phyloP scores from a whole-genome alignment of 2,888 invertebrate species.

The Tetanocera ferruginea region DNA sequence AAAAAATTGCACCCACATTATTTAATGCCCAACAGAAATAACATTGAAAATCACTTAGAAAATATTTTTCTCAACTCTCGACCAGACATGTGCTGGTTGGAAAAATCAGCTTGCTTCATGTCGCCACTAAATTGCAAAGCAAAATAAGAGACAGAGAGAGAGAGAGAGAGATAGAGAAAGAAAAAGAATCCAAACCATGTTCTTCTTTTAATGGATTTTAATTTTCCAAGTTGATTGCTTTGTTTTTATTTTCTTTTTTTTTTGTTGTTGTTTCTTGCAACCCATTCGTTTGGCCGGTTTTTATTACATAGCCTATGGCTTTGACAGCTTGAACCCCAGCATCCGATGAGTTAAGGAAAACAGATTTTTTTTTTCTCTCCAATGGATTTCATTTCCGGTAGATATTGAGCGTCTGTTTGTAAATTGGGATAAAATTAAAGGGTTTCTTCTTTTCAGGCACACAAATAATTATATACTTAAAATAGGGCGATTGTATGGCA shows the following conservation, averaged over 20 bases:
- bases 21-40: slow-evolving; percentile 28
- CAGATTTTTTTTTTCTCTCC: neutral
- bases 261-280: neutral
- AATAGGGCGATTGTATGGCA: too few relatives aligned
- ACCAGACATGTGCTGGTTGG: neutral
- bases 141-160: neutral
- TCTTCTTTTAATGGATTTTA: slow-evolving; percentile 39
- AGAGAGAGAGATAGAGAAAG: neutral
- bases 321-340: neutral
- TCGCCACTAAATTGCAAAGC: too few relatives aligned
- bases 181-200: neutral
- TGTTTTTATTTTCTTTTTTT: slow-evolving; percentile 25
- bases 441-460: too few relatives aligned
- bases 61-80: slow-evolving; percentile 9
- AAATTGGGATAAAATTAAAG: too few relatives aligned
- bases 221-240: slow-evolving; percentile 11
- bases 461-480: too few relatives aligned
- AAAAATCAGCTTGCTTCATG: too few relatives aligned
- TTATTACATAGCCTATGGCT: slow-evolving; percentile 22
- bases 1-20: neutral
- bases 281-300: neutral
- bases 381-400: slow-evolving; percentile 37
- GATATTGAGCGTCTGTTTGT: neutral
- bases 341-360: slow-evolving; percentile 1
- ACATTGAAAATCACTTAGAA: slow-evolving; percentile 46